phyloP scores from a whole-genome alignment of 2,888 invertebrate genomes.

The Dione juno region DNA sequence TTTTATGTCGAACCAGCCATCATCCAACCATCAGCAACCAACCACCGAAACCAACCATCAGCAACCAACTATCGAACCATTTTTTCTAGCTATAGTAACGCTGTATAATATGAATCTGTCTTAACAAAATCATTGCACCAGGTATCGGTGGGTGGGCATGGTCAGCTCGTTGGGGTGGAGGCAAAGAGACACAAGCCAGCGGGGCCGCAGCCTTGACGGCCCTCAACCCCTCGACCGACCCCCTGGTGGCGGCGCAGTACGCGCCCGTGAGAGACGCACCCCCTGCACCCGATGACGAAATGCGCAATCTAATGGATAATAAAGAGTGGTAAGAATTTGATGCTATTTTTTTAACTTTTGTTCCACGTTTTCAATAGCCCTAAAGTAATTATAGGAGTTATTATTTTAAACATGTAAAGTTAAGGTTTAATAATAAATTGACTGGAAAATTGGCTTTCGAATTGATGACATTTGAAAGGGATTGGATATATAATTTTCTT shows the following conservation, averaged over 20 bases:
- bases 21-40: no score
- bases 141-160: conserved; percentile 75
- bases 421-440: no score
- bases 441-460: no score
- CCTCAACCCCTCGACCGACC: conserved; percentile 89
- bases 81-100: no score
- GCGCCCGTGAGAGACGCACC: conserved; percentile 90
- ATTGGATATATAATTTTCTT: no score
- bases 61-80: no score
- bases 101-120: neutral
- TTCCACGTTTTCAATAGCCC: neutral
- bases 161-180: conserved; percentile 75
- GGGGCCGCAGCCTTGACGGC: conserved; percentile 84
- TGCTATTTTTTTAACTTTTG: neutral
- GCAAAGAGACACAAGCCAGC: conserved; percentile 80
- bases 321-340: conserved; percentile 86
- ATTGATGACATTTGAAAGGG: no score
- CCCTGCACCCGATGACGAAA: conserved; percentile 86
- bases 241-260: conserved; percentile 89
- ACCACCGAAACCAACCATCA: no score
- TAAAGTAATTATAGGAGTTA: no score
- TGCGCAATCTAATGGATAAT: conserved; percentile 89
- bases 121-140: conserved; percentile 49
- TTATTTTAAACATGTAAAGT: no score
- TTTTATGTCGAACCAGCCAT: no score